phyloP scores from a whole-genome alignment of 2,888 invertebrate genomes.

The Rugalucina vietnamica region DNA sequence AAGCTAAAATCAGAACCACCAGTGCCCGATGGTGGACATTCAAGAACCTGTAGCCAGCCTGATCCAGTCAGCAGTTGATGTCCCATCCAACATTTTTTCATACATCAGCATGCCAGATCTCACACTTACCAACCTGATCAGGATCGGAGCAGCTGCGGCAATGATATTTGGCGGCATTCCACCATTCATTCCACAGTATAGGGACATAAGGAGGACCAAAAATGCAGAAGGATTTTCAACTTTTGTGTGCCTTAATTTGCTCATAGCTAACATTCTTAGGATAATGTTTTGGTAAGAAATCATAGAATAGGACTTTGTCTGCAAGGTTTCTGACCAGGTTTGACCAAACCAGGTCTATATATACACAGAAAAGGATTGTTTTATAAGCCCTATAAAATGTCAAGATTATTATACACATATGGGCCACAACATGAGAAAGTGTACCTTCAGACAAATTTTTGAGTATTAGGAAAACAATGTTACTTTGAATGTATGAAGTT shows the following conservation, averaged over 20 bases:
- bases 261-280: conserved; percentile 97
- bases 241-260: conserved; percentile 96
- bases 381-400: too few species aligned
- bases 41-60: conserved; percentile 39
- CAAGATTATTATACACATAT: too few species aligned
- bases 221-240: conserved; percentile 99
- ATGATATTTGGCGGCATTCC: conserved; percentile 98
- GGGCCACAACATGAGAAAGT: too few species aligned
- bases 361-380: too few species aligned
- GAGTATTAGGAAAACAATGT: too few species aligned
- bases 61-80: conserved; percentile 35
- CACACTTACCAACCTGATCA: conserved; percentile 65
- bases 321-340: too few species aligned
- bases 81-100: conserved; percentile 11
- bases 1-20: too few species aligned
- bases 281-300: conserved; percentile 98
- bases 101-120: conserved; percentile 60
- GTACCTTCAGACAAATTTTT: too few species aligned
- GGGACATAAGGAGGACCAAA: conserved; percentile 94
- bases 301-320: too few species aligned
- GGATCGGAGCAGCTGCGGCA: conserved; percentile 85
- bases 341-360: too few species aligned
- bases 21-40: conserved; percentile 56
- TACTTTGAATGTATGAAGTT: too few species aligned
- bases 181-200: conserved; percentile 98